Conservation (phyloP, 2,113 vertebrate genomes). For the Saguinus midas region DNA sequence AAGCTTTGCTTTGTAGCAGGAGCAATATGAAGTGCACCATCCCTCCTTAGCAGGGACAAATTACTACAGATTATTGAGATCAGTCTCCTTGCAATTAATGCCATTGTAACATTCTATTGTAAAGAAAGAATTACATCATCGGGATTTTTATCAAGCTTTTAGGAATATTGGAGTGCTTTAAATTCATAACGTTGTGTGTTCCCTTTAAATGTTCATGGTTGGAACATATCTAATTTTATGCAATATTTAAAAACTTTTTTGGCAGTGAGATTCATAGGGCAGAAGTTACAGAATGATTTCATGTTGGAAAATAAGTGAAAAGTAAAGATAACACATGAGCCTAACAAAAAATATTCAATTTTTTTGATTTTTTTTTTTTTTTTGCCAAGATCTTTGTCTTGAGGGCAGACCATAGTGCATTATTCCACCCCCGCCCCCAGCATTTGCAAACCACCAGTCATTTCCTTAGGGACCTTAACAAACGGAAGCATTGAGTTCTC, state of each 20-base stretch:
- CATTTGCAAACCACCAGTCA: slow-evolving; percentile 6
- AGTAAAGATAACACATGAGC: not conserved
- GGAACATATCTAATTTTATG: not conserved
- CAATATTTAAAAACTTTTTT: not conserved
- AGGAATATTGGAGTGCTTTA: not conserved
- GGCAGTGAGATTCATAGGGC: not conserved
- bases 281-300: slow-evolving; percentile 25
- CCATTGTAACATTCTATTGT: not conserved
- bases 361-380: not conserved
- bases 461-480: slow-evolving; percentile 27
- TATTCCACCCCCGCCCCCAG: not conserved
- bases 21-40: not conserved
- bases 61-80: not conserved
- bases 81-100: not conserved
- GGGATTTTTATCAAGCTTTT: not conserved
- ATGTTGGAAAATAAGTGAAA: slow-evolving; percentile 43
- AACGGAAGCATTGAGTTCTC: slow-evolving; percentile 33
- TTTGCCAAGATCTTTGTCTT: not conserved
- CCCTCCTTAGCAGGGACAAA: not conserved
- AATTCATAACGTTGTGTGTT: not conserved
- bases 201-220: not conserved
- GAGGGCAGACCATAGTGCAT: not conserved
- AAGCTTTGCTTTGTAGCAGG: not conserved
- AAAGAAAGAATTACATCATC: not conserved
- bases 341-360: not conserved